These are phyloP conservation scores for Coryphaenoides rupestris DNA, from an alignment of 2,113 vertebrate genomes.

Conservation along the genomic window DNA sequence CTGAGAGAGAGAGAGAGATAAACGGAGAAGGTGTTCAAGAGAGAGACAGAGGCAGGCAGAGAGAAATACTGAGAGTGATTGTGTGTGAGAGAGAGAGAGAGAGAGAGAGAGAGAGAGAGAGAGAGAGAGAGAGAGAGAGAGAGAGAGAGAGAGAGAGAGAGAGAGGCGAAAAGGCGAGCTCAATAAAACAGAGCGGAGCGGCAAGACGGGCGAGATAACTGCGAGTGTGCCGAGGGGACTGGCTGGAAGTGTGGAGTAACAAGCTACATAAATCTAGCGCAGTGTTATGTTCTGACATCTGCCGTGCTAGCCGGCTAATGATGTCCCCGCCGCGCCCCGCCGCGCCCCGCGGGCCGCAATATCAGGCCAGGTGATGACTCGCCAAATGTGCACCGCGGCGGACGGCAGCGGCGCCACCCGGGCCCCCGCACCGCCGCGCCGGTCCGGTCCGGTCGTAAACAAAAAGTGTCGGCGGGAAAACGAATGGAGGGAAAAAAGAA, in stretches of 20 bases:
- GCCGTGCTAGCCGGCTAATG: background rate
- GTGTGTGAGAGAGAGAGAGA: too few relatives aligned
- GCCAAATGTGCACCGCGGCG: background rate
- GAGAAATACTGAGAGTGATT: too few relatives aligned
- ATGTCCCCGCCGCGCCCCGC: constrained; percentile 17
- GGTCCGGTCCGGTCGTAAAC: constrained; percentile 14
- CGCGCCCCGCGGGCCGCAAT: constrained; percentile 9
- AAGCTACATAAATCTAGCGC: constrained; percentile 1
- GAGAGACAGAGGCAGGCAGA: background rate
- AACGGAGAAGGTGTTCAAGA: background rate
- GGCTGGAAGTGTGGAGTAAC: background rate
- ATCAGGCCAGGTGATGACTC: constrained; percentile 30
- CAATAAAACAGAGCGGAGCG: background rate
- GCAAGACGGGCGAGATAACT: background rate
- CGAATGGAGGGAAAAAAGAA: too few relatives aligned
- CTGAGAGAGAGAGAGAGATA: background rate
- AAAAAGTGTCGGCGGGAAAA: background rate
- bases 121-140: background rate
- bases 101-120: too few relatives aligned
- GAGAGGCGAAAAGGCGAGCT: background rate
- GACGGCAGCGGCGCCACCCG: constrained; percentile 5
- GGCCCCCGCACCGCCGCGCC: too few relatives aligned
- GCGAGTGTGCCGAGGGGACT: too few relatives aligned
- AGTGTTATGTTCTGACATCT: too few relatives aligned
- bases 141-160: background rate